These are phyloP conservation scores for Andrena haemorrhoa DNA, from an alignment of 2,888 invertebrate species.

Conservation along the genomic window DNA sequence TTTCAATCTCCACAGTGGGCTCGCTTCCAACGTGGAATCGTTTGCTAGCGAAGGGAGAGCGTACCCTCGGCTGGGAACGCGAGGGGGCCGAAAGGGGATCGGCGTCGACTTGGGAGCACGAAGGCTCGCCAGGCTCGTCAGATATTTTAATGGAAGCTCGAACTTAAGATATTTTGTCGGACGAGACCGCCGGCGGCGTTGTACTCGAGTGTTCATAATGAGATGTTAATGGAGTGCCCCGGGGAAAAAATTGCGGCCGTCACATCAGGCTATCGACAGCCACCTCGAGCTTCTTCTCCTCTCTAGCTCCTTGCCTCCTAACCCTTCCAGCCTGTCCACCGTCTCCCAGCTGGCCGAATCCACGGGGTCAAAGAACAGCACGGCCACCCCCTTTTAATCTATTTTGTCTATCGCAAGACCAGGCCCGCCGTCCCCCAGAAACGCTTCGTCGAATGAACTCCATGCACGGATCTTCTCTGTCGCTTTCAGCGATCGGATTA, in stretches of 20 bases:
- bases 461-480: background rate
- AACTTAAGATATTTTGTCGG: conserved; percentile 83
- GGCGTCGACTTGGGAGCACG: conserved; percentile 36
- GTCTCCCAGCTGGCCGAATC: conserved; percentile 39
- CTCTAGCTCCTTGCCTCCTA: conserved; percentile 24
- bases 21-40: conserved; percentile 39
- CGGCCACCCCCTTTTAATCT: conserved; percentile 73
- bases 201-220: conserved; percentile 83
- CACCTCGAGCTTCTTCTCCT: conserved; percentile 51
- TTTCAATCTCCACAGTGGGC: conserved; percentile 28
- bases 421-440: background rate
- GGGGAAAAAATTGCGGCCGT: conserved; percentile 78
- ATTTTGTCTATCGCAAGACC: conserved; percentile 78
- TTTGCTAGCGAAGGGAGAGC: conserved; percentile 5
- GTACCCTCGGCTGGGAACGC: conserved; percentile 6
- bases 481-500: conserved; percentile 28
- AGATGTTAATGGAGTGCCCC: conserved; percentile 84
- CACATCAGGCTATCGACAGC: conserved; percentile 83
- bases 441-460: conserved; percentile 9
- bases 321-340: conserved; percentile 41
- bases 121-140: conserved; percentile 73
- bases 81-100: conserved; percentile 26
- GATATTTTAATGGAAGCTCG: conserved; percentile 84
- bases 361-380: conserved; percentile 58
- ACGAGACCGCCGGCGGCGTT: conserved; percentile 59